Evolutionary conservation across 1,140 invertebrate species (phyloP).

Genomic region (Metopolophium dirhodum): DNA sequence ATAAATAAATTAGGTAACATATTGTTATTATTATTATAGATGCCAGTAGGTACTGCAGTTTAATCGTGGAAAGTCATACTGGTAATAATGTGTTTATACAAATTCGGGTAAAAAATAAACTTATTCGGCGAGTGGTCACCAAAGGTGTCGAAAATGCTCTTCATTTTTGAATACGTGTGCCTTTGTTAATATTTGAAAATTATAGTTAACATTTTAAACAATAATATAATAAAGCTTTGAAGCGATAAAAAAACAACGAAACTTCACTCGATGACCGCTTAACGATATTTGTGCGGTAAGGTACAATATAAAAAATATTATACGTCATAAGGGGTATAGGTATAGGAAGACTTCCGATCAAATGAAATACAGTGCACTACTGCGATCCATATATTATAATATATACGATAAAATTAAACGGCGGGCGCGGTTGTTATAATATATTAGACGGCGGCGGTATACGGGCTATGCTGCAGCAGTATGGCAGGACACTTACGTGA

Average conservation of each 20-base stretch:
- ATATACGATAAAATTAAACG: not conserved
- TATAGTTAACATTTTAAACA: not conserved
- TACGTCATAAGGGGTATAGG: too few relatives aligned
- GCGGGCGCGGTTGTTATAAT: not conserved
- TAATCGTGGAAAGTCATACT: not conserved
- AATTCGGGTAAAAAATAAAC: not conserved
- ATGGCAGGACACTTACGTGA: slow-evolving; percentile 59
- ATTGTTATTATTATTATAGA: not conserved
- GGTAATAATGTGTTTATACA: not conserved
- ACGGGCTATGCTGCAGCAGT: not conserved
- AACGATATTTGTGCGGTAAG: too few relatives aligned
- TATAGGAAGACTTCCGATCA: too few relatives aligned
- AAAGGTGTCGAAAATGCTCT: not conserved
- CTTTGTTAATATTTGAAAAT: not conserved
- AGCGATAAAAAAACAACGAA: not conserved
- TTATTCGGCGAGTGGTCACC: not conserved
- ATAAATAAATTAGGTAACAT: not conserved
- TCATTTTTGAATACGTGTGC: not conserved
- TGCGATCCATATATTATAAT: not conserved
- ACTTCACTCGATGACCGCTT: too few relatives aligned
- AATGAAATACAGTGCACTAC: too few relatives aligned
- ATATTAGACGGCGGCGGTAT: not conserved
- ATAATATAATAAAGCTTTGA: not conserved
- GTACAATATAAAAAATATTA: too few relatives aligned
- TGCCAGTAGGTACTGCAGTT: not conserved